These are phyloP conservation scores for Anthoscopus minutus DNA, from an alignment of 2,113 vertebrate species.

Conservation along the genomic window DNA sequence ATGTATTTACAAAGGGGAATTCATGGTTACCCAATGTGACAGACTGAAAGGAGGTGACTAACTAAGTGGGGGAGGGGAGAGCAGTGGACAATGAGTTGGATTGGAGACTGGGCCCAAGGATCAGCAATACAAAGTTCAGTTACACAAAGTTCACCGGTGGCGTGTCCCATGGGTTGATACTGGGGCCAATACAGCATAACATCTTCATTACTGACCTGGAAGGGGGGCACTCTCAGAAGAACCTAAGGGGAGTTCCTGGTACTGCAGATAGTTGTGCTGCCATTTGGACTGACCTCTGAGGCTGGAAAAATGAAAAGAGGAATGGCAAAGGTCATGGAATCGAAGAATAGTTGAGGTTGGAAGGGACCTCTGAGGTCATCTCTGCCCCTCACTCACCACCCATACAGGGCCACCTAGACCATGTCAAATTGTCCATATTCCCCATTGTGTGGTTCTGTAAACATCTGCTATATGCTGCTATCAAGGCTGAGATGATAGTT, in stretches of 20 bases:
- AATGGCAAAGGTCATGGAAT: not conserved
- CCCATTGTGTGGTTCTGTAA: not conserved
- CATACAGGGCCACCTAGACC: not conserved
- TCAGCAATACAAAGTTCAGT: not conserved
- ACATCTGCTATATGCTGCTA: not conserved
- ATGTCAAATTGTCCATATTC: not conserved
- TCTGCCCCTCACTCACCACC: accelerated
- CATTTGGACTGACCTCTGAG: not conserved
- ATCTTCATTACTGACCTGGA: not conserved
- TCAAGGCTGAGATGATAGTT: not conserved
- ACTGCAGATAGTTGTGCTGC: not conserved
- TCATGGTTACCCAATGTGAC: not conserved
- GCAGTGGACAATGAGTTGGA: not conserved
- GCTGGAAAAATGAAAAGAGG: not conserved
- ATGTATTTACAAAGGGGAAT: not conserved
- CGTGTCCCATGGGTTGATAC: not conserved
- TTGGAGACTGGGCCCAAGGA: not conserved
- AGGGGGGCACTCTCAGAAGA: not conserved
- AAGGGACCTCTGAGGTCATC: not conserved
- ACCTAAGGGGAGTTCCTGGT: not conserved
- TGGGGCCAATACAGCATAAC: not conserved
- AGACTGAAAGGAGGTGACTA: not conserved
- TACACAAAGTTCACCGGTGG: not conserved
- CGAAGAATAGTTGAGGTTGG: not conserved
- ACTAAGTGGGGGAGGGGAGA: not conserved